Base-by-base conservation (phyloP, 2,797 vertebrate genomes). In the Microctenopoma steveboyesi region DNA sequence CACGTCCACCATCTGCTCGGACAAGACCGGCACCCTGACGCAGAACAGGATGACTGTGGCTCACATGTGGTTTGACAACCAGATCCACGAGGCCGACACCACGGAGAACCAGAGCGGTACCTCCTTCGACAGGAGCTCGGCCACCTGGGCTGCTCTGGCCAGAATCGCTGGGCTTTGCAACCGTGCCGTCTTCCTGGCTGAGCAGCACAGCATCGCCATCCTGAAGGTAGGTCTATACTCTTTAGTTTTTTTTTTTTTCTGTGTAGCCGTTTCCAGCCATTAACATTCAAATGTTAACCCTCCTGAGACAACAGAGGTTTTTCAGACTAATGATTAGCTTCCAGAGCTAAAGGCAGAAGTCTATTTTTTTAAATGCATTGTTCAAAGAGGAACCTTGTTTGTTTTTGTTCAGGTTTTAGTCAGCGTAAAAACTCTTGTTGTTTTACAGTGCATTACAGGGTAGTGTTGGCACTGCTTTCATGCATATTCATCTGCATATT, bases 51-150 rank as follows among this genome's bases (percentile, higher is more conserved):
- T 97, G 96, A 97, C 96, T 0, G 96, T 97, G 0, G 95, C 96
- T 49, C 95, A 97, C 87, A 96, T 96, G 95, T 96, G 95, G 96
- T 97, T 97, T 0, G 96, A 97, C 91, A 96, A 97, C 88, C 95
- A 97, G 92, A 97, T 97, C 87, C 96, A 97, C 0, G 96, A 97
- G 85, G 96, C 96, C 0, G 96, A 97, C 78, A 97, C 96, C 87
- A 97, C 96, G 0, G 96, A 97, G 84, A 96, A 97, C 87, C 96
- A 96, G 88, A 98, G 95, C 10, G 97, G 97, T 59, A 95, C 96
- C 62, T 95, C 96, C 2, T 99, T 99, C 39, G 97, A 99, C 91
- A 95, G 95, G 88, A 96, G 94, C 70, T 98, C 97, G 0, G 86
- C 93, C 67, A 97, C 97, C 28, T 99, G 97, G 97, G 76, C 69